Conservation (phyloP, 2,888 invertebrate genomes). For the Dione vanillae region DNA sequence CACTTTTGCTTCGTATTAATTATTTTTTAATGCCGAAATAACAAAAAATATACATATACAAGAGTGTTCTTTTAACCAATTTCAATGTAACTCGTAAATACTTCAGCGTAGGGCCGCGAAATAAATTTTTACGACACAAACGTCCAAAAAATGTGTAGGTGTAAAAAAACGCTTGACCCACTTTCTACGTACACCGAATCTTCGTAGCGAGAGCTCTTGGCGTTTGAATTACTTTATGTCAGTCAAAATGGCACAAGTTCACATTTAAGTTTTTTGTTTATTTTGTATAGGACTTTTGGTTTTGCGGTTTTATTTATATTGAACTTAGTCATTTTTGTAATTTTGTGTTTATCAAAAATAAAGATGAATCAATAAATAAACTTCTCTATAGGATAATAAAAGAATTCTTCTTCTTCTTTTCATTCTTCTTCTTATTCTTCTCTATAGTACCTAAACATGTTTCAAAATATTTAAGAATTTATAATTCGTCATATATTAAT, state of each 20-base stretch:
- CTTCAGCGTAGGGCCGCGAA: not conserved
- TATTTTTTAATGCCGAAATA: too few relatives aligned
- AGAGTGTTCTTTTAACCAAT: slow-evolving; percentile 6
- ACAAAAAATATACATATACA: too few relatives aligned
- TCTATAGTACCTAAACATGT: too few relatives aligned
- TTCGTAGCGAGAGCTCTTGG: slow-evolving; percentile 40
- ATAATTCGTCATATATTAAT: too few relatives aligned
- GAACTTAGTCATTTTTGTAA: too few relatives aligned
- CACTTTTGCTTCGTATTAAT: too few relatives aligned
- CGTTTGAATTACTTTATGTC: slow-evolving; percentile 45
- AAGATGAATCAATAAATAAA: too few relatives aligned
- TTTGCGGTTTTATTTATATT: not conserved
- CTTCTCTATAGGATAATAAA: too few relatives aligned
- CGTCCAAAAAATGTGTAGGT: slow-evolving; percentile 32
- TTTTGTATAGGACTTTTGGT: not conserved
- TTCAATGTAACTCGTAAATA: slow-evolving; percentile 6
- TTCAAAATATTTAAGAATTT: too few relatives aligned
- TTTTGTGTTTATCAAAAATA: too few relatives aligned
- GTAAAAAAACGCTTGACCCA: slow-evolving; percentile 46
- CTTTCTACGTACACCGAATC: slow-evolving; percentile 43
- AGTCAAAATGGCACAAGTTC: slow-evolving; percentile 43
- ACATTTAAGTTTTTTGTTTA: slow-evolving; percentile 38
- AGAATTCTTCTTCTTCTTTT: too few relatives aligned
- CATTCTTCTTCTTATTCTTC: too few relatives aligned
- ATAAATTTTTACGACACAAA: slow-evolving; percentile 33